Conservation (phyloP, 2,797 vertebrate genomes). For the Cynopterus sphinx region DNA sequence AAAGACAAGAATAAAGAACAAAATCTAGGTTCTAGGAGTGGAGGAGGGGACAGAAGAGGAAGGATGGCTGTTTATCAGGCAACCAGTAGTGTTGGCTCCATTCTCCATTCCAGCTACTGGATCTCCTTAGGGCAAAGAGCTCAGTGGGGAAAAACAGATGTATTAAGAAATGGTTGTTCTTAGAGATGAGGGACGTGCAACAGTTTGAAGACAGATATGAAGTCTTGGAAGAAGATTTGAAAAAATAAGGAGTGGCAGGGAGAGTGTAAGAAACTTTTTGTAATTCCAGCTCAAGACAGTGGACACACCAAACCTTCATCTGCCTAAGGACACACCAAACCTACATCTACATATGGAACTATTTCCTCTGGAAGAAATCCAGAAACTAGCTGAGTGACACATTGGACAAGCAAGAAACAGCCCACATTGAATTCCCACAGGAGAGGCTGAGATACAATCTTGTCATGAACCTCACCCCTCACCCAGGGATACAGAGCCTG, state of each 20-base stretch:
- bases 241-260: not conserved
- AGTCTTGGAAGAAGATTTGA: not conserved
- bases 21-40: not conserved
- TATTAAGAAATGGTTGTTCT: not conserved
- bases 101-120: not conserved
- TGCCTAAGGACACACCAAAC: not conserved
- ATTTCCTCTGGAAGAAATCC: not conserved
- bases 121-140: not conserved
- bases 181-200: not conserved
- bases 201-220: not conserved
- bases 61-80: not conserved
- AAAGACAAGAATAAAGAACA: not conserved
- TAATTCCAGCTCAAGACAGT: not conserved
- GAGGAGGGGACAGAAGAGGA: not conserved
- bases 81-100: not conserved
- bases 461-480: not conserved
- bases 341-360: not conserved
- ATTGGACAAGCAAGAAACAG: not conserved
- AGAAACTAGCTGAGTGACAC: not conserved
- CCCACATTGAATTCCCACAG: not conserved
- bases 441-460: not conserved
- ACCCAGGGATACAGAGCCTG: not conserved
- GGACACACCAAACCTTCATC: not conserved
- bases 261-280: not conserved
- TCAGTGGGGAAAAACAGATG: not conserved